phyloP scores from a whole-genome alignment of 1,140 invertebrate genomes.

The Goniozus legneri region DNA sequence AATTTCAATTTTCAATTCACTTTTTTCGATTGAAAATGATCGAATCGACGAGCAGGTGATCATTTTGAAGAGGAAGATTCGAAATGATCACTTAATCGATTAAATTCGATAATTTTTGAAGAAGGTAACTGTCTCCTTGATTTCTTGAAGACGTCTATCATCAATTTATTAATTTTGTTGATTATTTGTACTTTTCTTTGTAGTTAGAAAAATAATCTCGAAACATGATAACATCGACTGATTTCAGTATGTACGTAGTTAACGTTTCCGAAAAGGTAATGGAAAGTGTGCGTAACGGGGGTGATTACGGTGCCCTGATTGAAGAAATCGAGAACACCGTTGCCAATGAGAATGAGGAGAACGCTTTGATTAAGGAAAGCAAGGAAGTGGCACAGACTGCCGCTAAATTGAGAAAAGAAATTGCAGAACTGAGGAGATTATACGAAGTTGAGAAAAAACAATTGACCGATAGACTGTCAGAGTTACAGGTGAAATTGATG shows the following conservation, averaged over 20 bases:
- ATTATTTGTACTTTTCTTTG: neutral
- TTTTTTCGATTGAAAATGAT: no score
- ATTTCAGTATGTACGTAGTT: conserved; percentile 29
- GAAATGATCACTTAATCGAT: no score
- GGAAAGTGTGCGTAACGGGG: conserved; percentile 26
- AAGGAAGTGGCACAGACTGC: conserved; percentile 18
- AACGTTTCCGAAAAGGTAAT: conserved; percentile 24
- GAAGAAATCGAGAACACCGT: conserved; percentile 29
- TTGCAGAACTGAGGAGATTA: conserved; percentile 18
- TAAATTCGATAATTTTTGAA: neutral
- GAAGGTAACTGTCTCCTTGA: neutral
- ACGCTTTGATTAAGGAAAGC: conserved; percentile 17
- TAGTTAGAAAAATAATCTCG: neutral
- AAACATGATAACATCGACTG: conserved; percentile 6
- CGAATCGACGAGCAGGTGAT: neutral
- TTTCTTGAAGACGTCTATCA: neutral
- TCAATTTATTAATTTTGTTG: neutral
- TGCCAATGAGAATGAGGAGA: conserved; percentile 19
- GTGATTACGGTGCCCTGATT: conserved; percentile 31
- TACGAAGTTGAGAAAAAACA: conserved; percentile 18
- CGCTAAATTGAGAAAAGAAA: conserved; percentile 16
- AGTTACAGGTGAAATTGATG: conserved; percentile 15
- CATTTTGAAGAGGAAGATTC: no score
- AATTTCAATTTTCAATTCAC: no score
- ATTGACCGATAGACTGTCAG: conserved; percentile 20